phyloP scores from a whole-genome alignment of 2,888 invertebrate genomes.

The Lithophane socia region DNA sequence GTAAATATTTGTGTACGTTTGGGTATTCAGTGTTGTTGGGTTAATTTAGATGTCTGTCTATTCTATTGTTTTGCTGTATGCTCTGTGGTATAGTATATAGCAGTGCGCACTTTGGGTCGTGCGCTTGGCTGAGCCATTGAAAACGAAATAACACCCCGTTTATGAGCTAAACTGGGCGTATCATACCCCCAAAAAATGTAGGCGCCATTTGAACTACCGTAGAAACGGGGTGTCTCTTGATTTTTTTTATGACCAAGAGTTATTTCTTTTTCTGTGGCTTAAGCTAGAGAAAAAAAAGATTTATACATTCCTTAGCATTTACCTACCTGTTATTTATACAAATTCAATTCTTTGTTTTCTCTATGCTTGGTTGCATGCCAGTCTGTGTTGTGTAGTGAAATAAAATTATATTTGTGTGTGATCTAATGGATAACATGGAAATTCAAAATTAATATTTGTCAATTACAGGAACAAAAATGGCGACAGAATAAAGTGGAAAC shows the following conservation, averaged over 20 bases:
- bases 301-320: neutral
- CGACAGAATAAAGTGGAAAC: conserved; percentile 86
- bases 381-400: conserved; percentile 6
- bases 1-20: conserved; percentile 30
- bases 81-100: conserved; percentile 22
- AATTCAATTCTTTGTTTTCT: conserved; percentile 16
- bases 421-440: conserved; percentile 24
- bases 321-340: neutral
- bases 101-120: neutral
- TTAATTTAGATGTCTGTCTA: conserved; percentile 14
- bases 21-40: conserved; percentile 23
- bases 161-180: neutral
- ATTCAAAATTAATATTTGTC: conserved; percentile 61
- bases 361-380: conserved; percentile 43
- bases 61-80: conserved; percentile 38
- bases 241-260: neutral
- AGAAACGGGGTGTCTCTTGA: neutral
- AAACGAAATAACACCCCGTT: conserved; percentile 2
- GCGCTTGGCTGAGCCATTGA: neutral
- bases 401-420: conserved; percentile 10
- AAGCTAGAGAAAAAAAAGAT: conserved; percentile 15
- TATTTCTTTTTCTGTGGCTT: conserved; percentile 22
- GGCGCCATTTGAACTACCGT: neutral
- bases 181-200: neutral
- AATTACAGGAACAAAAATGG: conserved; percentile 89